These are phyloP conservation scores for Osmerus mordax DNA, from an alignment of 2,113 vertebrate species.

Conservation along the genomic window DNA sequence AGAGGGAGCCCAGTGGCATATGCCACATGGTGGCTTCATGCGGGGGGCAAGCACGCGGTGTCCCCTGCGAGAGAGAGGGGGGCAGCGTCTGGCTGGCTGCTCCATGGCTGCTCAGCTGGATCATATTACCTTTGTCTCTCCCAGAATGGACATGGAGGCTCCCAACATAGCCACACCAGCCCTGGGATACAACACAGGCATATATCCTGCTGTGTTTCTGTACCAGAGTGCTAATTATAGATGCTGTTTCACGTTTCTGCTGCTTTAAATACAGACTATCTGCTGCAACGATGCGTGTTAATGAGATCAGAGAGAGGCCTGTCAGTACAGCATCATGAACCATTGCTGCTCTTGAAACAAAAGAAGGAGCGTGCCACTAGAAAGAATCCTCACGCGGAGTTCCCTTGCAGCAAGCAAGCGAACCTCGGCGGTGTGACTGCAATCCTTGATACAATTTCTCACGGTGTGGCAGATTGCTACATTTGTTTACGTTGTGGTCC, in stretches of 20 bases:
- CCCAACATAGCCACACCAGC: conserved; percentile 3
- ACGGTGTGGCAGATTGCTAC: background rate
- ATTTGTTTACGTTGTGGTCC: conserved; percentile 36
- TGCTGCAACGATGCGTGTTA: conserved; percentile 40
- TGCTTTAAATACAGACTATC: background rate
- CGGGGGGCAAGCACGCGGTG: conserved; percentile 20
- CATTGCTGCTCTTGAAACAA: conserved; percentile 42
- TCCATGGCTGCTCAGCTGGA: conserved; percentile 57
- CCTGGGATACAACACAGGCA: background rate
- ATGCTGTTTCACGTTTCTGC: background rate
- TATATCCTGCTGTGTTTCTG: conserved; percentile 13
- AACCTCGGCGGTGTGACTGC: background rate
- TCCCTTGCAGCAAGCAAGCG: background rate
- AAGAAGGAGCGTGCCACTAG: conserved; percentile 22
- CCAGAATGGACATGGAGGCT: conserved; percentile 36
- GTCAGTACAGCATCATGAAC: conserved; percentile 41
- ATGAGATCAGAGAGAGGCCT: conserved; percentile 38
- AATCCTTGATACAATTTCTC: background rate
- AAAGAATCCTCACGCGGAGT: background rate
- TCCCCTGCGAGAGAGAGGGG: conserved; percentile 38
- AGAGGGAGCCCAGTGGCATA: conserved; percentile 34
- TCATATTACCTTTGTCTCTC: conserved; percentile 73
- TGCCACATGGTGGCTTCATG: too few species aligned
- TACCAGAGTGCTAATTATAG: background rate
- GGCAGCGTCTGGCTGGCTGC: conserved; percentile 44